A percentile compares a stretch with the other conserved stretches of the same genome.
phyloP scores from a whole-genome alignment of 2,797 vertebrate species.

The Decapterus maruadsi region DNA sequence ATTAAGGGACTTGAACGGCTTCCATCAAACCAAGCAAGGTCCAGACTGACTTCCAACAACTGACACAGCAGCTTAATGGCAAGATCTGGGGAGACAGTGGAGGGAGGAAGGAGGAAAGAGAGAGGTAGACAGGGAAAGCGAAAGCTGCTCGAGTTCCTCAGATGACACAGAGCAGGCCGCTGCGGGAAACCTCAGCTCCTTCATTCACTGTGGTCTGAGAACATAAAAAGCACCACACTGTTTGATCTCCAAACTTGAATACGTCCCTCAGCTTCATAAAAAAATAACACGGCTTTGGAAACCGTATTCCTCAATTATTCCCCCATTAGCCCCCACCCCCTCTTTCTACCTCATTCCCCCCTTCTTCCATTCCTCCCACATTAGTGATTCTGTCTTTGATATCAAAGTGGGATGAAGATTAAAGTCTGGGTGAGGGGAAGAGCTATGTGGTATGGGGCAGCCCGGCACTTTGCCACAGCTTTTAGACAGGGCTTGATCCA shows the following conservation, averaged over 20 bases:
- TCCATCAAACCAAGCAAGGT: constrained; percentile 31
- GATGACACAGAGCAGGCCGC: constrained; percentile 75
- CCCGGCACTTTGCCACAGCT: constrained; percentile 55
- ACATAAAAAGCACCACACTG: constrained; percentile 76
- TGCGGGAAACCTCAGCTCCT: constrained; percentile 78
- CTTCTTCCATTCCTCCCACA: constrained; percentile 67
- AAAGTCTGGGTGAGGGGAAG: constrained; percentile 75
- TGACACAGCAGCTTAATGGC: constrained; percentile 47
- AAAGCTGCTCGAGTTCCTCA: constrained; percentile 47
- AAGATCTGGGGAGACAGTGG: constrained; percentile 22
- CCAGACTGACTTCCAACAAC: constrained; percentile 38
- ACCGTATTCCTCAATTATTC: constrained; percentile 72
- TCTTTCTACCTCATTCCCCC: constrained; percentile 35
- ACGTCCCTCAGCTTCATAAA: constrained; percentile 69
- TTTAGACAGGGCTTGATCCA: constrained; percentile 87
- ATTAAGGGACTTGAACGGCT: constrained; percentile 49
- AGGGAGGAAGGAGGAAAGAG: constrained; percentile 23
- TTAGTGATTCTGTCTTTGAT: constrained; percentile 77
- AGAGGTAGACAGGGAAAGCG: constrained; percentile 45
- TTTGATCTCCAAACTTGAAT: constrained; percentile 83
- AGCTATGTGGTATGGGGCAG: constrained; percentile 73
- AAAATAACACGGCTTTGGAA: constrained; percentile 69
- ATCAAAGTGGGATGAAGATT: constrained; percentile 82
- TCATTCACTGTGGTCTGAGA: constrained; percentile 77
- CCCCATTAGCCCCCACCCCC: constrained; percentile 34